These are phyloP conservation scores for Myripristis jacobus DNA, from an alignment of 2,797 vertebrate species.

Conservation along the genomic window DNA sequence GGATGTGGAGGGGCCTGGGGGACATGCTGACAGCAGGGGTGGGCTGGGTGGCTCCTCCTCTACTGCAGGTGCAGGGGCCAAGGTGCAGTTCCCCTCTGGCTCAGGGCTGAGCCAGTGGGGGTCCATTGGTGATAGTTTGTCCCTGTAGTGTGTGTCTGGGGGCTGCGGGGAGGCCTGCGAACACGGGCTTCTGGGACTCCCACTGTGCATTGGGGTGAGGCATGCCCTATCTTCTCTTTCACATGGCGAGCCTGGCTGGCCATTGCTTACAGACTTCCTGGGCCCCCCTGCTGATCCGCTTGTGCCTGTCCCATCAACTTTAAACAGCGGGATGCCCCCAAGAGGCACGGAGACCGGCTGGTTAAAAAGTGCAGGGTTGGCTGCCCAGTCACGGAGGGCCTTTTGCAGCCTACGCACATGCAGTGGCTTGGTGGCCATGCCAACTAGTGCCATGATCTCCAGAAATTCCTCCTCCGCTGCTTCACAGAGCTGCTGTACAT, in stretches of 20 bases:
- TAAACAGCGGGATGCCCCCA: conserved; percentile 92
- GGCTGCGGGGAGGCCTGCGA: conserved; percentile 90
- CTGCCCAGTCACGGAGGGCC: conserved; percentile 95
- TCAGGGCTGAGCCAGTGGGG: conserved; percentile 91
- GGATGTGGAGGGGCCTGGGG: conserved; percentile 77
- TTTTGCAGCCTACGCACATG: conserved; percentile 98
- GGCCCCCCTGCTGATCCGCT: conserved; percentile 74
- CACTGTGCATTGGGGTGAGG: conserved; percentile 85
- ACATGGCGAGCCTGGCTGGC: conserved; percentile 90
- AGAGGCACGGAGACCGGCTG: conserved; percentile 89
- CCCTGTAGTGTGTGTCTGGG: conserved; percentile 84
- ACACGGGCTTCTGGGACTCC: conserved; percentile 91
- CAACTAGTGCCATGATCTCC: conserved; percentile 99
- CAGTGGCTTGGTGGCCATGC: conserved; percentile 98
- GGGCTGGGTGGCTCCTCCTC: conserved; percentile 87
- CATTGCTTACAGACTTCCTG: conserved; percentile 89
- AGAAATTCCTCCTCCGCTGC: conserved; percentile 98
- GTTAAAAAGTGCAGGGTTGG: conserved; percentile 94
- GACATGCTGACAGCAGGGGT: conserved; percentile 68
- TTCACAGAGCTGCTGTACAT: conserved; percentile 97
- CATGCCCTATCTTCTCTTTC: conserved; percentile 84
- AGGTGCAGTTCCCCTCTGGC: conserved; percentile 78
- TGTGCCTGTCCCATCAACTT: conserved; percentile 85
- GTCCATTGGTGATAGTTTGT: conserved; percentile 90
- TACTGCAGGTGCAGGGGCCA: conserved; percentile 78